Base-by-base conservation (phyloP, 2,888 invertebrate species). In the Machimus rusticus region DNA sequence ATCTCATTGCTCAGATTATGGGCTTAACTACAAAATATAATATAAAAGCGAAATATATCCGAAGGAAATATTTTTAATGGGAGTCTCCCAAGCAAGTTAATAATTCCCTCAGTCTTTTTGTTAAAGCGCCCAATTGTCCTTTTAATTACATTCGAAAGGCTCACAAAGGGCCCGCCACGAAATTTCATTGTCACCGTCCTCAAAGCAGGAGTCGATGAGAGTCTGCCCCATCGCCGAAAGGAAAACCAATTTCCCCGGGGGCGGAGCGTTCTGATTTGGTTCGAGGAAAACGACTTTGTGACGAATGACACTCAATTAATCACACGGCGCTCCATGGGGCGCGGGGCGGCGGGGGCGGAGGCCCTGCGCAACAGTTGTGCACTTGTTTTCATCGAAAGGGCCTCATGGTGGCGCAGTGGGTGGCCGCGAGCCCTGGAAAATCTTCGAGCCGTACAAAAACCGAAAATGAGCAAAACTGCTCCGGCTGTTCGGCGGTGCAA, bases 221-320 rank as follows among this genome's bases (percentile, higher is more conserved):
- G 34, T 34, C 34, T 34, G 34, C 9, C 23, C n/a, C 57, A 57
- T 57, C 19, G 12, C 2, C 8, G 19, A 19, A 28, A 23, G 28
- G 28, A 19, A 66, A 66, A 23, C 66, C 28, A 66, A 66, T 66
- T 66, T 66, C 14, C 66, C 28, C 0, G 0, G 3, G 66, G 66
- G 28, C 28, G 66, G 28, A 28, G 12, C 66, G 66, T 66, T 66
- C 66, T 66, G 66, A 66, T 66, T 66, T 66, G 28, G 28, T 66
- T 66, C 66, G 66, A 31, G 76, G 55, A 81, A 34, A 55, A 55
- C 12, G 81, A 81, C 55, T 55, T 28, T 34, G 81, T 81, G 81
- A 81, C 81, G 81, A 81, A 81, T 81, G 81, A 81, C 55, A 81
- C 28, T 81, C 81, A 34, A 81, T 81, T 81, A 81, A 81, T 81